Evolutionary conservation across 2,113 vertebrate species (phyloP), one percentile per base, ranked within the genome.

Genomic region (Salvator merianae): DNA sequence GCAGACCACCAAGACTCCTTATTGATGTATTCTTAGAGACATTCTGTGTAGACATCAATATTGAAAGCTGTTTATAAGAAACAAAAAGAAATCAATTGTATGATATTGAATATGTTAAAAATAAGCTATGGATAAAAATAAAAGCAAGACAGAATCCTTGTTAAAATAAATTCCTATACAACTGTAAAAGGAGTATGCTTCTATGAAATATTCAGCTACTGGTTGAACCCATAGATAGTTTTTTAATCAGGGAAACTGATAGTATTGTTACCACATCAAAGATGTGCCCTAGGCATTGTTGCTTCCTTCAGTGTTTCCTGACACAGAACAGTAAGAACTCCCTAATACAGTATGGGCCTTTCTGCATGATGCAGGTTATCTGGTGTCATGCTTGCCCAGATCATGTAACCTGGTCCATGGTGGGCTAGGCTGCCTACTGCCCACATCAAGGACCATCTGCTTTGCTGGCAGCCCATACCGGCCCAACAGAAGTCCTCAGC

Each of bases 1-100:
- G 89, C 91, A 91, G 89, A 81, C 73, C 92, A 93, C 86, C 93
- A 94, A 90, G 79, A 80, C 84, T 80, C 92, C 26, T 38, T 28
- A 9, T 63, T 12, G 24, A 9, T 84, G 7, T 4, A 32, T 34
- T 78, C 50, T 73, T 75, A 55, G 53, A n/a, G n/a, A n/a, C 20
- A 20, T 30, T 6, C 7, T 75, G 86, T 83, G 10, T 38, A 72
- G 83, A 24, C n/a, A 43, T 24, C n/a, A 30, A 24, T 73, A 38
- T 53, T 87, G 43, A 40, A 84, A 84, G 34, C 13, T 62, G 24
- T 4, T 7, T 79, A 40, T 32, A 88, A 26, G 75, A 84, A 71
- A 32, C 9, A 68, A 68, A 69, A 77, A 68, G n/a, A 36, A 78
- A 38, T 22, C 38, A 78, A 77, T 30, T 36, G 7, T 32, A 16